Conservation (phyloP, 1,140 invertebrate species). For the Conus betulinus region DNA sequence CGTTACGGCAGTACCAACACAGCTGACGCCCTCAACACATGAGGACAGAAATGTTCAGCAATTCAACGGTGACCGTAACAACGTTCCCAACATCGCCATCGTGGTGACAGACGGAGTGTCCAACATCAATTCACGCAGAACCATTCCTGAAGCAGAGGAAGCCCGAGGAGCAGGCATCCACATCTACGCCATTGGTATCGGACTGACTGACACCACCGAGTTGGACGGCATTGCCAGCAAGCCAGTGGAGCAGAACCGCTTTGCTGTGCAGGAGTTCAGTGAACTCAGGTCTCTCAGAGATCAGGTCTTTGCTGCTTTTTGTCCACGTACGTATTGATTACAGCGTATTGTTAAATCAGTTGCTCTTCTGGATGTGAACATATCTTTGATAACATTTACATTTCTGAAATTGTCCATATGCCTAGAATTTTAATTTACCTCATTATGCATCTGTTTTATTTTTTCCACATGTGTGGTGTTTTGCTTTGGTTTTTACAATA, state of each 20-base stretch:
- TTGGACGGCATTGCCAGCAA: slow-evolving; percentile 56
- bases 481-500: no score
- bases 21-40: slow-evolving; percentile 56
- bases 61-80: slow-evolving; percentile 56
- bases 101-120: slow-evolving; percentile 64
- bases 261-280: slow-evolving; percentile 58
- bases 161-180: slow-evolving; percentile 53
- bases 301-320: slow-evolving; percentile 38
- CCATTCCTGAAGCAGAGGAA: slow-evolving; percentile 59
- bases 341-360: no score
- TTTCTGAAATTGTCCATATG: no score
- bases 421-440: no score
- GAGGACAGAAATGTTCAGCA: slow-evolving; percentile 54
- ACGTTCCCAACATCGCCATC: slow-evolving; percentile 60
- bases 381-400: no score
- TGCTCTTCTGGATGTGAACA: no score
- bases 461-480: no score
- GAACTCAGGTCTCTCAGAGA: slow-evolving; percentile 48
- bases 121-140: slow-evolving; percentile 58
- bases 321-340: slow-evolving; percentile 20
- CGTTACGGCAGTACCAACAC: slow-evolving; percentile 63
- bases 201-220: slow-evolving; percentile 58
- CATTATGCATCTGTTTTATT: no score
- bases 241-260: slow-evolving; percentile 52
- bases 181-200: slow-evolving; percentile 66